Conservation (phyloP, 2,113 vertebrate species). For the Chlorodrepanis virens region DNA sequence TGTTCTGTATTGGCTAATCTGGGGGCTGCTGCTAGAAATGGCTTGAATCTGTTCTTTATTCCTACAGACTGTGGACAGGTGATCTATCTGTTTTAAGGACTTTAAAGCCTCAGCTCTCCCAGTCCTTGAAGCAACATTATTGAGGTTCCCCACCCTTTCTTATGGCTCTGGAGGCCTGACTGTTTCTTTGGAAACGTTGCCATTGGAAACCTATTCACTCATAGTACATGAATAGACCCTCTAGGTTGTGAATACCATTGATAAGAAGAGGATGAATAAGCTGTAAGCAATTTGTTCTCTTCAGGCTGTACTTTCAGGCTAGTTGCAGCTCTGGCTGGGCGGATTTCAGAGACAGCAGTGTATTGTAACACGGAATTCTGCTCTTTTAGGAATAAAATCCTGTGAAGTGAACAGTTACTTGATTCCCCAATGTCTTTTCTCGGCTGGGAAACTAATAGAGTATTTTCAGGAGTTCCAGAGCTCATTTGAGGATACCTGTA, state of each 20-base stretch:
- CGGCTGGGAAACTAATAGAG: fast-evolving
- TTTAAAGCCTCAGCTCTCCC: background rate
- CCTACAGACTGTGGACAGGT: background rate
- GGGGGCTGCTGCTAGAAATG: background rate
- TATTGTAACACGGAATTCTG: background rate
- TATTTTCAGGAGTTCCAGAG: background rate
- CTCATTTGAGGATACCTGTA: background rate
- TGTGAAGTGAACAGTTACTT: background rate
- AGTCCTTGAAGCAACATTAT: slow-evolving; percentile 1
- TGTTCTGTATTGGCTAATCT: background rate
- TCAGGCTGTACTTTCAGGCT: slow-evolving; percentile 7
- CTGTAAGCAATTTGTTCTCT: slow-evolving; percentile 41
- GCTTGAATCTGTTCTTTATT: background rate
- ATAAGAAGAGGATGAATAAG: slow-evolving; percentile 46
- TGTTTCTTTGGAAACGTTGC: slow-evolving; percentile 64
- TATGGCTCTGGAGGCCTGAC: slow-evolving; percentile 27
- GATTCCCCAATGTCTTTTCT: background rate
- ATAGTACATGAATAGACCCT: slow-evolving; percentile 70
- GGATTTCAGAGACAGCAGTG: slow-evolving; percentile 32
- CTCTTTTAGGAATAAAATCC: background rate
- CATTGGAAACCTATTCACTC: slow-evolving; percentile 76
- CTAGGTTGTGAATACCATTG: slow-evolving; percentile 57
- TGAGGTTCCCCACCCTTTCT: slow-evolving; percentile 45
- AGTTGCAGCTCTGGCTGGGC: slow-evolving; percentile 50
- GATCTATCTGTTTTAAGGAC: slow-evolving; percentile 7